Evolutionary conservation across 2,888 invertebrate species (phyloP).

Genomic region (Orgyia antiqua): DNA sequence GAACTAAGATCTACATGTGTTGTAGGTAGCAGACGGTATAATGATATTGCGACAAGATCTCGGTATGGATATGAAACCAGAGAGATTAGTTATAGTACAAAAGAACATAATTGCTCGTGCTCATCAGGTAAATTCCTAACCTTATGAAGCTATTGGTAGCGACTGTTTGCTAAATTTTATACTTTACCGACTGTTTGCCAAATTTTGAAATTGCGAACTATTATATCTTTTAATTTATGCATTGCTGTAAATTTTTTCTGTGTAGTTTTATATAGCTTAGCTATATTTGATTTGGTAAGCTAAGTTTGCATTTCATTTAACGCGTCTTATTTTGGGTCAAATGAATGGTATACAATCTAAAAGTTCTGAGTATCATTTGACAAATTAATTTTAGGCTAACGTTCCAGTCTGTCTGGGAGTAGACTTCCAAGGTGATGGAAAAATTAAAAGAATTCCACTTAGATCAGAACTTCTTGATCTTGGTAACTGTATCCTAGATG

Average conservation of each 20-base stretch:
- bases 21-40: constrained; percentile 78
- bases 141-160: background rate
- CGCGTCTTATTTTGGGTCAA: no score
- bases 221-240: no score
- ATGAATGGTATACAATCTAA: no score
- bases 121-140: constrained; percentile 43
- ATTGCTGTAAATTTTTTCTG: no score
- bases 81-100: constrained; percentile 73
- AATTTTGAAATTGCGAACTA: no score
- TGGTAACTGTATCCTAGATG: constrained; percentile 85
- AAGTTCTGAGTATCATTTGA: no score
- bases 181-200: background rate
- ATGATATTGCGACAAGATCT: constrained; percentile 81
- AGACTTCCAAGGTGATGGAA: constrained; percentile 44
- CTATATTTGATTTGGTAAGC: no score
- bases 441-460: constrained; percentile 43
- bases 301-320: no score
- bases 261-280: no score
- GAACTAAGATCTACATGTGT: no score
- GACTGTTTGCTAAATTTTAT: background rate
- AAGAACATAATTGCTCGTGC: constrained; percentile 74
- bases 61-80: constrained; percentile 66
- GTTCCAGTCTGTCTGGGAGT: constrained; percentile 51
- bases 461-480: constrained; percentile 83
- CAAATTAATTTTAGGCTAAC: no score